phyloP scores from a whole-genome alignment of 2,888 invertebrate genomes.

The Tryphoninae sp. region DNA sequence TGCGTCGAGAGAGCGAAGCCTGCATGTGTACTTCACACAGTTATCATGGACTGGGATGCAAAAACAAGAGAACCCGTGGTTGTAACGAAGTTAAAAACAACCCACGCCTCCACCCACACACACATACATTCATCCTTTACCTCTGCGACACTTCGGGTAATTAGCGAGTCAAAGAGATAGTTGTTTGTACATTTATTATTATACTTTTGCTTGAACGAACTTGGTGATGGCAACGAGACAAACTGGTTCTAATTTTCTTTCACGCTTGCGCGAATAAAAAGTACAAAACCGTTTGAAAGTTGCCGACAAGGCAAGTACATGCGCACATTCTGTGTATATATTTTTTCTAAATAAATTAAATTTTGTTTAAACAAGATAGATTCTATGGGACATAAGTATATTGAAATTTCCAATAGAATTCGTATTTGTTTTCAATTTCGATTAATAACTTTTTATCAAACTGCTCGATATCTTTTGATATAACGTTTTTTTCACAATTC shows the following conservation, averaged over 20 bases:
- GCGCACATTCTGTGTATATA: background rate
- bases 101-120: background rate
- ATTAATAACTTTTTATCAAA: background rate
- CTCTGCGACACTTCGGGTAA: conserved; percentile 43
- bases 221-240: conserved; percentile 66
- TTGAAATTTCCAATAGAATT: too few species aligned
- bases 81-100: conserved; percentile 31
- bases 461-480: background rate
- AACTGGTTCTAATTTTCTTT: conserved; percentile 66
- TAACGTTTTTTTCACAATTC: conserved; percentile 48
- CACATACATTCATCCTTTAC: background rate
- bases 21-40: background rate
- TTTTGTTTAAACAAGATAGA: too few species aligned
- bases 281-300: background rate
- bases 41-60: conserved; percentile 11
- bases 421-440: background rate
- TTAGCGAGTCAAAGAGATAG: conserved; percentile 65
- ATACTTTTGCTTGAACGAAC: conserved; percentile 36
- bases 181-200: conserved; percentile 15
- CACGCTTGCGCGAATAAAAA: background rate
- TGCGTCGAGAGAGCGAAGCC: background rate
- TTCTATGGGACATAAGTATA: too few species aligned
- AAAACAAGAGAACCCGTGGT: conserved; percentile 29
- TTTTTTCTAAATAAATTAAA: too few species aligned
- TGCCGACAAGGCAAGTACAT: background rate